Evolutionary conservation across 1,140 invertebrate genomes (phyloP).

Genomic region (Saccostrea glomerata): DNA sequence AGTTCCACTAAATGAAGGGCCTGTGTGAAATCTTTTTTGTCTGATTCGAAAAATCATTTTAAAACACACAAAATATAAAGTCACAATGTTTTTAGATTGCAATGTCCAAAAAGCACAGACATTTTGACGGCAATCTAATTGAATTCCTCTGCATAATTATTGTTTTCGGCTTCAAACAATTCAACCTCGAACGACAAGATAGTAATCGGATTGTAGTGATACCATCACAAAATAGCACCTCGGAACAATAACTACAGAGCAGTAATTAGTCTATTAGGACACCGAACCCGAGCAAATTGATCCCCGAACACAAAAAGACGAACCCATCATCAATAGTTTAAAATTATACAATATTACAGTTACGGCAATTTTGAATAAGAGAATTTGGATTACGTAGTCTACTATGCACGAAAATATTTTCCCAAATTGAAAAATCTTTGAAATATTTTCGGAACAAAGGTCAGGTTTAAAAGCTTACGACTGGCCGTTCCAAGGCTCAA

Average conservation of each 20-base stretch:
- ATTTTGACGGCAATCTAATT: constrained; percentile 7
- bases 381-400: constrained; percentile 5
- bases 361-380: neutral
- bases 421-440: constrained; percentile 32
- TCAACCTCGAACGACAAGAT: constrained; percentile 9
- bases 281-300: constrained; percentile 32
- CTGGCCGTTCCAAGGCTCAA: constrained; percentile 2
- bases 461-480: neutral
- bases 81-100: neutral
- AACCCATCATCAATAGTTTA: neutral
- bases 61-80: neutral
- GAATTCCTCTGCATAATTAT: constrained; percentile 14
- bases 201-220: neutral
- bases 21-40: too few species aligned
- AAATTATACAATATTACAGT: constrained; percentile 13
- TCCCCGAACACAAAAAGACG: neutral
- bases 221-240: constrained; percentile 17
- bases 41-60: too few species aligned
- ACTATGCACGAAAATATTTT: constrained; percentile 9
- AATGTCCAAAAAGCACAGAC: constrained; percentile 18
- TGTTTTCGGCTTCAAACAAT: constrained; percentile 15
- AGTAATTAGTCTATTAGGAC: constrained; percentile 21
- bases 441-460: constrained; percentile 20
- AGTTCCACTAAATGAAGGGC: too few species aligned
- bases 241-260: neutral